phyloP scores from a whole-genome alignment of 2,797 vertebrate species.

The Bradypus variegatus region DNA sequence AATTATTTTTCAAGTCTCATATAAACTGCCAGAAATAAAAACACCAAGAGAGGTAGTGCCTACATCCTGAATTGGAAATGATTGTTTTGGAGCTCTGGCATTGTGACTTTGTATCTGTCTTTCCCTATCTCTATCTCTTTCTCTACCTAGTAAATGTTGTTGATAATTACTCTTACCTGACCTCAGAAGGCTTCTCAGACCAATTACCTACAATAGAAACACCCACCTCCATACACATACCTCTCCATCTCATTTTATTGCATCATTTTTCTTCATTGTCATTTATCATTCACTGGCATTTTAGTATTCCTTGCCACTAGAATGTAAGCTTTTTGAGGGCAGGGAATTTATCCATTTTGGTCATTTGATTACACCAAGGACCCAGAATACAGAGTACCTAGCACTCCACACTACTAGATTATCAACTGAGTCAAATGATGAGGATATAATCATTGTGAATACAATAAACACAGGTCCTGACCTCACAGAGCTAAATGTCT shows the following conservation, averaged over 20 bases:
- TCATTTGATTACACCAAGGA: not conserved
- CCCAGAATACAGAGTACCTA: not conserved
- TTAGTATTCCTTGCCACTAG: not conserved
- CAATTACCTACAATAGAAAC: not conserved
- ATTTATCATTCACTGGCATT: not conserved
- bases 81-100: not conserved
- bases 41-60: not conserved
- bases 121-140: not conserved
- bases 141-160: not conserved
- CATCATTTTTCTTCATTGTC: not conserved
- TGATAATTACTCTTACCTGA: not conserved
- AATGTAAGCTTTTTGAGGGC: not conserved
- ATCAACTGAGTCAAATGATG: not conserved
- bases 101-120: not conserved
- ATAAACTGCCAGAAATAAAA: not conserved
- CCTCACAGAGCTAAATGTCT: not conserved
- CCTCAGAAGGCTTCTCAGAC: not conserved
- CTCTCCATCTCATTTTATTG: not conserved
- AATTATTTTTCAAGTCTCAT: not conserved
- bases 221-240: too few relatives aligned
- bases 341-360: not conserved
- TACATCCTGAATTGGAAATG: not conserved
- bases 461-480: not conserved
- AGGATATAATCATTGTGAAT: not conserved
- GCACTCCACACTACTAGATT: not conserved